A percentile compares a stretch with the other conserved stretches of the same genome.
Evolutionary conservation across 2,113 vertebrate species (phyloP).

Genomic region (Callipepla californica): DNA sequence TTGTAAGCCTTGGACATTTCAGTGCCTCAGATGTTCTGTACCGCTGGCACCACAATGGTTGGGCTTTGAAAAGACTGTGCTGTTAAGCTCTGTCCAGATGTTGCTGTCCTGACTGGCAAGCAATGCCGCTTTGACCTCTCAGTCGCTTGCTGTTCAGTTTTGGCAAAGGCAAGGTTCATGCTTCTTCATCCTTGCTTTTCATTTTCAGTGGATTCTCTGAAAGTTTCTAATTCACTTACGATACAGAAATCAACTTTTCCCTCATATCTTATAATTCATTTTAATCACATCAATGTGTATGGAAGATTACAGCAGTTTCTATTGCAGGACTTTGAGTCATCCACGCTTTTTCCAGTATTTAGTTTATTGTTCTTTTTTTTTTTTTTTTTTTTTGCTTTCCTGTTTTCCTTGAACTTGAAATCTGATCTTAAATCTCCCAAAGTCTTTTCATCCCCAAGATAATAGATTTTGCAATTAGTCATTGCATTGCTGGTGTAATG

Average conservation of each 20-base stretch:
- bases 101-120: neutral
- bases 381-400: neutral
- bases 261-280: neutral
- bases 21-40: rapidly evolving
- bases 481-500: constrained; percentile 32
- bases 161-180: neutral
- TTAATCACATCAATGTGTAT: neutral
- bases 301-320: constrained; percentile 31
- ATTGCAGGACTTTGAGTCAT: constrained; percentile 51
- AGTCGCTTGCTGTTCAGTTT: neutral
- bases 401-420: constrained; percentile 47
- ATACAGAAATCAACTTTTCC: neutral
- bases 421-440: constrained; percentile 40
- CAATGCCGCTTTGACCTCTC: neutral
- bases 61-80: neutral
- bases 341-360: constrained; percentile 32
- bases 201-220: neutral
- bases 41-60: neutral
- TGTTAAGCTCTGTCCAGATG: neutral
- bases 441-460: constrained; percentile 53
- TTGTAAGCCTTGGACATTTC: neutral
- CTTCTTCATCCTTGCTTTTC: neutral
- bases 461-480: constrained; percentile 53
- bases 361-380: constrained; percentile 37
- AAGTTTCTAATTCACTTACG: neutral